Base-by-base conservation (phyloP, 1,140 invertebrate species). In the Drosophila malerkotliana region DNA sequence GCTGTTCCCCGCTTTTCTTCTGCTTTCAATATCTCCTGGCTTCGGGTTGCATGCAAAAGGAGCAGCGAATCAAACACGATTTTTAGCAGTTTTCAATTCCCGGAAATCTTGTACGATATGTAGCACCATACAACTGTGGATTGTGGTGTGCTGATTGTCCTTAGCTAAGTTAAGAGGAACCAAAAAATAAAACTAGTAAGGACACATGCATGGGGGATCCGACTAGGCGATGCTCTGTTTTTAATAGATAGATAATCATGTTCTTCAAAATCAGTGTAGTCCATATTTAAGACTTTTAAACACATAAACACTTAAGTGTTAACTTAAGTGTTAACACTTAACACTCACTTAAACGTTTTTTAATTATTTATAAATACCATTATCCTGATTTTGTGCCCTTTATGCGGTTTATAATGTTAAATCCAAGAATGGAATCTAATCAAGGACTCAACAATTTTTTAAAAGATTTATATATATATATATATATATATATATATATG, bases 21-120 rank as follows among this genome's bases (percentile, higher is more conserved):
- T 18, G 51, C 51, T 53, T 30, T 30, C 24, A 39, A 26, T 32
- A 47, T 47, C 49, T 34, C 30, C 54, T n/a, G 18, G 41, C 52
- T 32, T 32, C 30, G 32, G 47, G 61, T 84, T 84, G 81, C 81
- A 84, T 84, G 81, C 81, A 84, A 51, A 66, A 49, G 63, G 66
- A 56, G 72, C 52, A 39, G 37, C 49, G 78, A 88, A 88, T 88
- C 83, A 88, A 88, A 88, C 83, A 88, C 83, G 83, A 88, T 88
- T 88, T 88, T 88, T 88, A 88, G 83, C 83, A 88, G 83, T 88
- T 88, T 88, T 88, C 83, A 88, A 88, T 88, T 88, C 83, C 83
- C 83, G 83, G 83, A 88, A 88, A 88, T 88, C 83, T 88, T 88
- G 83, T 83, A 85, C 82, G 82, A 85, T 85, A 85, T 85, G 83